Evolutionary conservation across 2,113 vertebrate species (phyloP), one percentile per base, ranked within the genome.

Genomic region (Helogale parvula): DNA sequence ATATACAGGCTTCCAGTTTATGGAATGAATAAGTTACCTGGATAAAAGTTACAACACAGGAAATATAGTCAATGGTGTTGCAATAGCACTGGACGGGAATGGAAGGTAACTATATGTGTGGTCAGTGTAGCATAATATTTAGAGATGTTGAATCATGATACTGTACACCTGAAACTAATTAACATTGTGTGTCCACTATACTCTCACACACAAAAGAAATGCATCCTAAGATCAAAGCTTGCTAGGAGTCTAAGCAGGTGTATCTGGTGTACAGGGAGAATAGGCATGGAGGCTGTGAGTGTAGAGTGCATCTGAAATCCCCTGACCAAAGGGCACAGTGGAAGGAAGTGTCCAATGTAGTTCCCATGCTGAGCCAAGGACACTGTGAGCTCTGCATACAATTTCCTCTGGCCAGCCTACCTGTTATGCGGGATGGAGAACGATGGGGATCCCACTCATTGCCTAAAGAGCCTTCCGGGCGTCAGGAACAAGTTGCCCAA

Each of bases 261-360:
- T 31, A 1, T 57, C 3, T 23, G 29, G 3, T 0, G 35, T 21
- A 69, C 29, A 33, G 10, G 33, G 47, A 81, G 19, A 35, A 66
- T 0, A 47, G 23, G 29, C 27, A 1, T 13, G 6, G 1, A n/a
- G 13, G 2, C 2, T 6, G 4, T 29, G 6, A 33, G 10, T 1
- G 0, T 3, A 45, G 15, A 68, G 29, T 66, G 2, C 27, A 12
- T 2, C 10, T 63, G 16, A 63, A 71, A 21, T 80, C 4, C 19
- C 23, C 23, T 35, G 15, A 17, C 6, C 14, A 14, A 16, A 21
- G 31, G 12, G 3, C 2, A 31, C 17, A 1, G 21, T 16, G 29
- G 23, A 63, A 77, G n/a, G 21, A 66, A 65, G 1, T 17, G 8
- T 3, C 14, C 27, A 41, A 6, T 2, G 7, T 23, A 38, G 29